Percentiles rank a stretch among this genome's conserved stretches.
Evolutionary conservation across 1,140 invertebrate genomes (phyloP).

Genomic region (Maniola jurtina): DNA sequence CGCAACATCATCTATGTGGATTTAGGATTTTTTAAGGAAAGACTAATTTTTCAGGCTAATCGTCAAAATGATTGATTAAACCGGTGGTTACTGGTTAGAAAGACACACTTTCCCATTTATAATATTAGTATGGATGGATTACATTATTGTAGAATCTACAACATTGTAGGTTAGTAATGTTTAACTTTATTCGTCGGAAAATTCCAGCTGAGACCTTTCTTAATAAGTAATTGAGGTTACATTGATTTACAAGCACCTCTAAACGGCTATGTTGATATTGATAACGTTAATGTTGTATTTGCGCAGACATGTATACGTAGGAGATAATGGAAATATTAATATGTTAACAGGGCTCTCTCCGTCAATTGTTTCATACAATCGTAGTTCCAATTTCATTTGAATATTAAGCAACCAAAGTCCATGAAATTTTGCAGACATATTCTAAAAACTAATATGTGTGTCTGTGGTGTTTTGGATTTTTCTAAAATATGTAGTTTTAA

Average conservation of each 20-base stretch:
- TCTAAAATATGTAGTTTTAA: too few relatives aligned
- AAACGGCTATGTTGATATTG: slow-evolving; percentile 44
- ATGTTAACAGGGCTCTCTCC: slow-evolving; percentile 52
- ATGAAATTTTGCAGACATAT: too few relatives aligned
- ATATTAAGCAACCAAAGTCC: too few relatives aligned
- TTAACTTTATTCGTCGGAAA: slow-evolving; percentile 54
- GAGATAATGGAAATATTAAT: slow-evolving; percentile 42
- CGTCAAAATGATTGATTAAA: too few relatives aligned
- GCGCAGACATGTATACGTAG: slow-evolving; percentile 43
- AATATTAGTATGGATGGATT: background rate
- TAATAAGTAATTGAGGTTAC: slow-evolving; percentile 74
- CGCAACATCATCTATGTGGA: too few relatives aligned
- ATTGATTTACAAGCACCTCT: slow-evolving; percentile 65
- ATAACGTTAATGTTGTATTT: slow-evolving; percentile 66
- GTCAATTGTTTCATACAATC: slow-evolving; percentile 4
- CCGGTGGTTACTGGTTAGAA: too few relatives aligned
- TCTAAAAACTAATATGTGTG: too few relatives aligned
- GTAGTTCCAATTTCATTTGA: too few relatives aligned
- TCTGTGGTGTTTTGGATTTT: too few relatives aligned
- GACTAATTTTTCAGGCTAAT: too few relatives aligned
- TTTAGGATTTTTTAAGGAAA: too few relatives aligned
- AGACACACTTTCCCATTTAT: too few relatives aligned
- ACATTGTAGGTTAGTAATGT: background rate
- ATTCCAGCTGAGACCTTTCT: slow-evolving; percentile 71
- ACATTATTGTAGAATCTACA: background rate